phyloP scores from a whole-genome alignment of 2,113 vertebrate genomes.

The Callipepla squamata region DNA sequence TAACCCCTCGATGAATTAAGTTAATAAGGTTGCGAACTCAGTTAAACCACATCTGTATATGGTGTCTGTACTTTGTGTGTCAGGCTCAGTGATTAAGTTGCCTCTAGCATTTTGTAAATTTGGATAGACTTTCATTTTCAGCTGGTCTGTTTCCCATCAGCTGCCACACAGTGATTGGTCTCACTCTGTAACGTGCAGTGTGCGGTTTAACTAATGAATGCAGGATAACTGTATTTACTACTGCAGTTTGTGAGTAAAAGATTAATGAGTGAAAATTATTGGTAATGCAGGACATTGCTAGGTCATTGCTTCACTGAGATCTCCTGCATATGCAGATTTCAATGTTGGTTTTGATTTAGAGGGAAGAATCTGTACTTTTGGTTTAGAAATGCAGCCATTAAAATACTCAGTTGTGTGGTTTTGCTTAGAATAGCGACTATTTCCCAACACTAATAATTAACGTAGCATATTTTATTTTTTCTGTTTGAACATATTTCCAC shows the following conservation, averaged over 20 bases:
- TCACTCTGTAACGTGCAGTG: background rate
- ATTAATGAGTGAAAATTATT: slow-evolving; percentile 24
- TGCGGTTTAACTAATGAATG: slow-evolving; percentile 1
- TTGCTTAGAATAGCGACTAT: background rate
- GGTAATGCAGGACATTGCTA: background rate
- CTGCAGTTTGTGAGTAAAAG: background rate
- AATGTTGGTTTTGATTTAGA: background rate
- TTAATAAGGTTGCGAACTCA: slow-evolving; percentile 49
- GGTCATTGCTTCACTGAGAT: background rate
- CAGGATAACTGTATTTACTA: slow-evolving; percentile 35
- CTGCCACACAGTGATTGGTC: background rate
- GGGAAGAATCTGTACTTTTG: background rate
- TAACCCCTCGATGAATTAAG: slow-evolving; percentile 19
- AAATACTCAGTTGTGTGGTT: background rate
- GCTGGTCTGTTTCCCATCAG: slow-evolving; percentile 49
- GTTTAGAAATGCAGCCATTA: background rate
- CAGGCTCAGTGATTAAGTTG: slow-evolving; percentile 36
- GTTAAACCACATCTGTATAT: slow-evolving; percentile 30
- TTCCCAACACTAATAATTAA: background rate
- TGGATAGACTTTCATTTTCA: slow-evolving; percentile 48
- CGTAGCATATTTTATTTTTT: background rate
- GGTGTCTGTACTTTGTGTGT: slow-evolving; percentile 8
- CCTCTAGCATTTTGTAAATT: slow-evolving; percentile 26
- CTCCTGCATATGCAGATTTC: background rate
- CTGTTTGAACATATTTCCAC: background rate